Evolutionary conservation across 2,888 invertebrate genomes (phyloP), one percentile per base, ranked within the genome.

Genomic region (Enchytraeus crypticus): DNA sequence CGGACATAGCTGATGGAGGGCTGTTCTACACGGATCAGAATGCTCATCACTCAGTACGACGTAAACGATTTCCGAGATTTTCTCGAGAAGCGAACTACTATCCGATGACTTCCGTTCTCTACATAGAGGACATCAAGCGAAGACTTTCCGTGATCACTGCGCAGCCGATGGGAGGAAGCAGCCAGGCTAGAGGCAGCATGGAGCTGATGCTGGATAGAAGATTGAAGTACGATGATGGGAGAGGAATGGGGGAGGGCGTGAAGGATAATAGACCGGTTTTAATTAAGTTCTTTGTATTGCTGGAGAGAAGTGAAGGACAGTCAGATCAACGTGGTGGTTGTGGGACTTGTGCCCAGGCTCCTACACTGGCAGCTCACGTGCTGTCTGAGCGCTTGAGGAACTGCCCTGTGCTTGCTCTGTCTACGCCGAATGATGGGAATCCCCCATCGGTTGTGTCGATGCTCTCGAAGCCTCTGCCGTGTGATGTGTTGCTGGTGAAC

Each of bases 331-430:
- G n/a, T n/a, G n/a, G n/a, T n/a, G n/a, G n/a, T n/a, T n/a, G n/a
- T n/a, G n/a, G n/a, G n/a, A n/a, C n/a, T n/a, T n/a, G 27, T 21
- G 53, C 11, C 2, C 11, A 5, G 23, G n/a, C n/a, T n/a, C n/a
- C 85, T 4, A 82, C 87, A 0, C 73, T 86, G 21, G 82, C 85
- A 21, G 83, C 85, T n/a, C 85, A 86, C 73, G 80, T 85, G 26
- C 77, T 84, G 0, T 82, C 83, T 11, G 84, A 86, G 69, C 75
- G 83, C 54, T 77, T 87, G 23, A 80, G 86, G 49, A 84, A 87
- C 49, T 61, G 59, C 30, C 46, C 49, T 1, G 85, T 76, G 81
- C n/a, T 54, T 32, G 85, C 57, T 81, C 82, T 81, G 18, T 81
- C 83, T 11, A 65, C 69, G 1, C 51, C 61, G 5, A 59, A 60